Percentiles rank a stretch among this genome's conserved stretches.
phyloP scores from a whole-genome alignment of 2,113 vertebrate genomes.

The Chitala chitala region DNA sequence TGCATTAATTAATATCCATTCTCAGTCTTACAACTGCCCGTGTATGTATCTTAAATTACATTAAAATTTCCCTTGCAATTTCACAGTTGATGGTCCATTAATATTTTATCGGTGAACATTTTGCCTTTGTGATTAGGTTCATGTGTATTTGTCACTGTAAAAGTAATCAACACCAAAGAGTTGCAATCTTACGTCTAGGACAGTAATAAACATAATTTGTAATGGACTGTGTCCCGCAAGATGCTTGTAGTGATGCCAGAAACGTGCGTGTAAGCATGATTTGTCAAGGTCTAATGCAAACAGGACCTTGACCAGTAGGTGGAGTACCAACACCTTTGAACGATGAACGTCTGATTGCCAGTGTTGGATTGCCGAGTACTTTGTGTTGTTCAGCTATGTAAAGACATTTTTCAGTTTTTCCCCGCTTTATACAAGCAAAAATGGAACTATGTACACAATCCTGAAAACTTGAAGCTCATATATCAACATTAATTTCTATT shows the following conservation, averaged over 20 bases:
- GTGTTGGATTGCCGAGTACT: background rate
- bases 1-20: conserved; percentile 21
- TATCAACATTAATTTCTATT: too few species aligned
- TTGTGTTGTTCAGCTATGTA: background rate
- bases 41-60: background rate
- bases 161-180: background rate
- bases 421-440: too few species aligned
- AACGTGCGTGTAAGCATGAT: background rate
- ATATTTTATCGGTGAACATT: conserved; percentile 23
- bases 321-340: conserved; percentile 6
- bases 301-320: conserved; percentile 14
- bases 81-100: conserved; percentile 36
- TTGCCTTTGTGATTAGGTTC: conserved; percentile 18
- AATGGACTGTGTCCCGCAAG: conserved; percentile 5
- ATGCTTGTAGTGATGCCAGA: background rate
- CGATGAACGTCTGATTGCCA: background rate
- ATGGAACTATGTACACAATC: too few species aligned
- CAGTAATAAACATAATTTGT: background rate
- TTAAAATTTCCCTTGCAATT: conserved; percentile 9
- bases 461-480: too few species aligned
- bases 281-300: background rate
- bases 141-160: conserved; percentile 7
- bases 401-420: background rate
- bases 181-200: background rate
- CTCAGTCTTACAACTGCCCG: conserved; percentile 1